Percentiles rank a stretch among this genome's conserved stretches.
These are phyloP conservation scores for Gastracanthus pulcherrimus DNA, from an alignment of 2,888 invertebrate species.

Conservation along the genomic window DNA sequence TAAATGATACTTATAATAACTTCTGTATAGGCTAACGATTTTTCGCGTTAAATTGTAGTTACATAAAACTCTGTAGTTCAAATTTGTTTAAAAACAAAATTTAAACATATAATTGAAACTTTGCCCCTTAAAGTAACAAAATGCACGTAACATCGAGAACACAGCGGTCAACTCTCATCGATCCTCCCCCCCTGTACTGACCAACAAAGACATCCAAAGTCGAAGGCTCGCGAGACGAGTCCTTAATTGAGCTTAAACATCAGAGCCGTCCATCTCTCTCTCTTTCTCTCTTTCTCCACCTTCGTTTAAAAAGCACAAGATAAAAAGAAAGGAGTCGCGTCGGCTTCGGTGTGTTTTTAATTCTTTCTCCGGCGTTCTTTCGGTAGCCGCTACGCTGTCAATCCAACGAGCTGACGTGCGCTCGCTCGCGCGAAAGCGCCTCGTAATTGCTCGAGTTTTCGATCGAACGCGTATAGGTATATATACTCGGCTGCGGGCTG, in stretches of 20 bases:
- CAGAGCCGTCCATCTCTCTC: conserved; percentile 55
- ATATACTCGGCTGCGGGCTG: not conserved
- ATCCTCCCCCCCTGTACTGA: not conserved
- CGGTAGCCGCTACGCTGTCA: conserved; percentile 74
- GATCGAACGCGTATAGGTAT: not conserved
- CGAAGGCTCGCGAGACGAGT: not conserved
- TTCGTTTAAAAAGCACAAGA: not conserved
- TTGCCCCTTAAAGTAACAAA: not conserved
- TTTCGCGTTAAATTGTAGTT: too few species aligned
- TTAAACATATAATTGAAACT: too few species aligned
- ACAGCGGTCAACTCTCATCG: not conserved
- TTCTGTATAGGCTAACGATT: too few species aligned
- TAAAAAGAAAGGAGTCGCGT: not conserved
- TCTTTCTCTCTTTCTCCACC: not conserved
- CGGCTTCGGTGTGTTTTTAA: not conserved
- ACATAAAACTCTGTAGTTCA: too few species aligned
- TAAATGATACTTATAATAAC: too few species aligned
- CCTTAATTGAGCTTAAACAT: conserved; percentile 59
- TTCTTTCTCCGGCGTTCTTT: conserved; percentile 52
- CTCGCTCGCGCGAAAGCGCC: conserved; percentile 12
- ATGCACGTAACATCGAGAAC: not conserved
- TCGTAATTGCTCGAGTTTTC: conserved; percentile 46
- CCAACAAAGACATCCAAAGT: too few species aligned
- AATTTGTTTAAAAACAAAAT: too few species aligned
- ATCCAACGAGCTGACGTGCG: conserved; percentile 49